Base-by-base conservation (phyloP, 2,797 vertebrate species). In the Leptodactylus fallax region DNA sequence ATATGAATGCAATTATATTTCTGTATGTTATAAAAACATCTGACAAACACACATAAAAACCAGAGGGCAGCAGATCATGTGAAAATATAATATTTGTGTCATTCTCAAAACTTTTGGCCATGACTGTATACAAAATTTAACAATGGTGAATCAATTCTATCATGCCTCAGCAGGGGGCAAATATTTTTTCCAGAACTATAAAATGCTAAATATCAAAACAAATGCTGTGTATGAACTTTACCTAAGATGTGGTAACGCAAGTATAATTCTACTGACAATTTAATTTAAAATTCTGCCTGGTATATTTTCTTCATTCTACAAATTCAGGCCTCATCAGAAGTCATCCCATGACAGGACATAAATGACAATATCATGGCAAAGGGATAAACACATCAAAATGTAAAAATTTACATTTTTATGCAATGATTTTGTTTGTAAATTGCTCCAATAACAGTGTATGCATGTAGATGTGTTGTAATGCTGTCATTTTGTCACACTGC, bases 401-500 rank as follows among this genome's bases (percentile, higher is more conserved):
- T 45, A 8, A 7, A 60, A 14, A 84, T 58, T n/a, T 45, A 60
- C 55, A 13, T 83, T 51, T 36, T 47, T 61, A 17, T 71, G 51
- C 69, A 71, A 21, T 56, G 36, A 83, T 72, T 60, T 23, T 47
- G 56, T 58, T 45, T 58, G 55, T 45, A 74, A 74, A 84, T 74
- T 72, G 55, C 67, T 12, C 55, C 10, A 36, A 45, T 19, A 84
- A 84, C 10, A 56, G 53, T 84, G 69, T 45, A 84, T 47, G 11
- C 36, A 72, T 74, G 53, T 45, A 65, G 60, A 63, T 51, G 27
- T 74, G 69, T 74, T 84, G 13, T 74, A 74, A 27, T 27, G 71
- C 67, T 58, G 49, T 74, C 63, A 74, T 84, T 74, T 58, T 56
- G 55, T 84, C 69, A 58, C 27, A 47, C 53, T 3, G 36, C 82